These are phyloP conservation scores for Stegastes partitus DNA, from an alignment of 2,113 vertebrate species.

Conservation along the genomic window DNA sequence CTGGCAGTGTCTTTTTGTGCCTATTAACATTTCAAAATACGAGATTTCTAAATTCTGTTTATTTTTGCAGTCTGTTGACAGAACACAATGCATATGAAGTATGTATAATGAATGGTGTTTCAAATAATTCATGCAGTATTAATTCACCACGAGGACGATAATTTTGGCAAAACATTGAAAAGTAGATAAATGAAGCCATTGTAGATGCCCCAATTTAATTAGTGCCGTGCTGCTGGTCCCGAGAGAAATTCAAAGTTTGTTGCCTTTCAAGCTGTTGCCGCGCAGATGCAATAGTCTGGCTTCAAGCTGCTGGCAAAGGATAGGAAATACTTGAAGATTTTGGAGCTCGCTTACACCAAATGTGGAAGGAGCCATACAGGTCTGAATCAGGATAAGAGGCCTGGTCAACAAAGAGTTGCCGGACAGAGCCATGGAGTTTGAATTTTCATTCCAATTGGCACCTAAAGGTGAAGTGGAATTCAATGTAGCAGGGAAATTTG, in stretches of 20 bases:
- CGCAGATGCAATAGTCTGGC: constrained; percentile 37
- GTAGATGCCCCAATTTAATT: constrained; percentile 41
- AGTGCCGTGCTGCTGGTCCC: constrained; percentile 35
- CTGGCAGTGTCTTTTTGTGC: not conserved
- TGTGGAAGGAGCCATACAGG: constrained; percentile 11
- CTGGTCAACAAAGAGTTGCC: not conserved
- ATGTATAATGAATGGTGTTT: not conserved
- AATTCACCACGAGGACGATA: constrained; percentile 9
- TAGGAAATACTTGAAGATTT: constrained; percentile 16
- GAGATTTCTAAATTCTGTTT: not conserved
- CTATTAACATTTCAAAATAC: not conserved
- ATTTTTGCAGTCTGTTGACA: not conserved
- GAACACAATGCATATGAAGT: not conserved
- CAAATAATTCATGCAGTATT: not conserved
- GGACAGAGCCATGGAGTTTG: not conserved
- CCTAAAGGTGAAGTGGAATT: not conserved
- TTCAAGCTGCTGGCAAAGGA: constrained; percentile 12
- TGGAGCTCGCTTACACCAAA: constrained; percentile 21
- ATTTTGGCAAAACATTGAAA: constrained; percentile 23
- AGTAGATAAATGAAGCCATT: constrained; percentile 30
- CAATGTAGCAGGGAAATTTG: not conserved
- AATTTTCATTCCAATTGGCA: not conserved
- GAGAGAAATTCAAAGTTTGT: constrained; percentile 38
- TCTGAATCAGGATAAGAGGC: constrained; percentile 12
- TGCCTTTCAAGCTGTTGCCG: constrained; percentile 39